phyloP scores from a whole-genome alignment of 2,113 vertebrate genomes.

The Bufo bufo region DNA sequence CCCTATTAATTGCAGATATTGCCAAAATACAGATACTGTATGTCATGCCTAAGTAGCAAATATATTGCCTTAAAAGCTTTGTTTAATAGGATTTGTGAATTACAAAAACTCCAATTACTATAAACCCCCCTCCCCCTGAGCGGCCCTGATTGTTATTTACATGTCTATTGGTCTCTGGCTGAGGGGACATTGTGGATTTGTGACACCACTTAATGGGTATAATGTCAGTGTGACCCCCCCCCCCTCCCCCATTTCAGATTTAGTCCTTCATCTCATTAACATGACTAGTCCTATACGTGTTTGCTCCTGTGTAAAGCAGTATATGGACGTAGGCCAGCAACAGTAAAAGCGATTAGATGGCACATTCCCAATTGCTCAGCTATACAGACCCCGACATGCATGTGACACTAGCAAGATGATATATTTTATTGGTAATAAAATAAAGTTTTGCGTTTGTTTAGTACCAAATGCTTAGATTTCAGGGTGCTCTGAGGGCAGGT shows the following conservation, averaged over 20 bases:
- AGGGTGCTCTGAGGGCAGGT: too few relatives aligned
- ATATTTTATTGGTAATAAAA: too few relatives aligned
- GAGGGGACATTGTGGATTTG: conserved; percentile 4
- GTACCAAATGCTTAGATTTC: too few relatives aligned
- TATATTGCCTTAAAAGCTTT: background rate
- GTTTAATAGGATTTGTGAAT: background rate
- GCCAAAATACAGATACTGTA: background rate
- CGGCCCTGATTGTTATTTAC: background rate
- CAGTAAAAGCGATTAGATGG: background rate
- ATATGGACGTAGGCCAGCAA: background rate
- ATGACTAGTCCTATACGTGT: background rate
- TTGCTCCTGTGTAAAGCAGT: background rate
- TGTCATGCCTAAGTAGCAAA: background rate
- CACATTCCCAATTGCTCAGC: background rate
- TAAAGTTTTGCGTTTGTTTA: too few relatives aligned
- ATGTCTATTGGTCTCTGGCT: background rate
- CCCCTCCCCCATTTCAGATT: background rate
- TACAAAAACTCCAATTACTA: conserved; percentile 3
- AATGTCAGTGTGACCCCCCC: background rate
- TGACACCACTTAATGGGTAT: background rate
- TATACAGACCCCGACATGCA: background rate
- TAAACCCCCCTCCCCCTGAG: background rate
- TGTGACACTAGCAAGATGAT: too few relatives aligned
- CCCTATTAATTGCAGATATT: background rate
- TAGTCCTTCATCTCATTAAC: background rate